These are phyloP conservation scores for Campoletis sonorensis DNA, from an alignment of 1,140 invertebrate genomes.

Conservation along the genomic window DNA sequence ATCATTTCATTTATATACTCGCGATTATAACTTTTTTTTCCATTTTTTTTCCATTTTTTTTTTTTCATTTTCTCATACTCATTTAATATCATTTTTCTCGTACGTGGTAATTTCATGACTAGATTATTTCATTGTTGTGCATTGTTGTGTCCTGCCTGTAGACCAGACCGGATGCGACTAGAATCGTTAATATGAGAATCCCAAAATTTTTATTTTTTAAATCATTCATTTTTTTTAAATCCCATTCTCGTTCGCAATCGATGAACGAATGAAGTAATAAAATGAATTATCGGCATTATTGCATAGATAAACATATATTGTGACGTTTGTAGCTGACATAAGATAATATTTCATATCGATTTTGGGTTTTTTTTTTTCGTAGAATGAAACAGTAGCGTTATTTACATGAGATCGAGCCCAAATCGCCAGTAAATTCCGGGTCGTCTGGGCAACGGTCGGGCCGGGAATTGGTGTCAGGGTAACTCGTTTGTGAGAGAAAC, in stretches of 20 bases:
- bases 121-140: constrained; percentile 24
- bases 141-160: not conserved
- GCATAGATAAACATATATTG: no score
- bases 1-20: constrained; percentile 24
- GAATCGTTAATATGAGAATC: not conserved
- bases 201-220: constrained; percentile 63
- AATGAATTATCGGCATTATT: no score
- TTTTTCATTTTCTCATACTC: no score
- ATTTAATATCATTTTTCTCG: not conserved
- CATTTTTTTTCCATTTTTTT: no score
- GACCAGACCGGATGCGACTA: constrained; percentile 16
- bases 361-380: no score
- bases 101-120: not conserved
- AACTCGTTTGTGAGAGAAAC: constrained; percentile 57
- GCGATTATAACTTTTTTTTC: no score
- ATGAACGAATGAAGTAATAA: not conserved
- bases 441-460: constrained; percentile 70
- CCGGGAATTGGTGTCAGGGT: constrained; percentile 73
- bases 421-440: constrained; percentile 74
- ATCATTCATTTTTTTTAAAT: constrained; percentile 31
- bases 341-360: no score
- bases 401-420: constrained; percentile 71
- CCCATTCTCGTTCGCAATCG: not conserved
- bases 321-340: no score
- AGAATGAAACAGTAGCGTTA: not conserved